Conservation (phyloP, 2,888 invertebrate genomes). For the Andrena bicolor region DNA sequence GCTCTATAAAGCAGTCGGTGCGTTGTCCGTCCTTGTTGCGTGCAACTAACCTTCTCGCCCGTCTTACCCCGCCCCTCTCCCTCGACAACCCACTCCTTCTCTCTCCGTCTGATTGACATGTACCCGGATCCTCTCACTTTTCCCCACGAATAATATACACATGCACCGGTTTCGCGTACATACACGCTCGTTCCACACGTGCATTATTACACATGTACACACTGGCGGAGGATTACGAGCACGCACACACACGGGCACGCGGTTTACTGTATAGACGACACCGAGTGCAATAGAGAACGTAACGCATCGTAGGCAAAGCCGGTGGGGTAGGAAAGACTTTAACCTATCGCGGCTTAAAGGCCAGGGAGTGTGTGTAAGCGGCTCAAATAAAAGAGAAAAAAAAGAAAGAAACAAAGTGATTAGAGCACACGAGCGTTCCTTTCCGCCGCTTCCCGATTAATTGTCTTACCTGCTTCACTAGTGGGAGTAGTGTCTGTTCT, state of each 20-base stretch:
- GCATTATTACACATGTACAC: conserved; percentile 19
- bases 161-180: conserved; percentile 34
- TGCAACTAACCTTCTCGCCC: conserved; percentile 1
- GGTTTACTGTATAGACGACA: conserved; percentile 24
- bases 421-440: conserved; percentile 48
- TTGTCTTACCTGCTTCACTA: conserved; percentile 95
- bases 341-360: conserved; percentile 59
- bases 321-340: conserved; percentile 57
- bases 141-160: conserved; percentile 26
- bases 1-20: conserved; percentile 17
- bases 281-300: conserved; percentile 51
- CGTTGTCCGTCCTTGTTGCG: conserved; percentile 37
- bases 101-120: neutral
- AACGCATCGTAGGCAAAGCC: conserved; percentile 51
- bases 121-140: conserved; percentile 26
- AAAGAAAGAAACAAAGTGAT: conserved; percentile 45
- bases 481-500: conserved; percentile 96
- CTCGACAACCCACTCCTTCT: conserved; percentile 9
- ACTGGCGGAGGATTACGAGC: conserved; percentile 16
- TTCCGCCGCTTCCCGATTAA: conserved; percentile 49
- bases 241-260: conserved; percentile 28
- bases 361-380: conserved; percentile 41
- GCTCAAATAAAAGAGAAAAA: conserved; percentile 50
- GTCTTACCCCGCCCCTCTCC: conserved; percentile 14
- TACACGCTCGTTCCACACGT: conserved; percentile 26